Conservation (phyloP, 53 echinoderm and acorn worm genomes). For the Apostichopus leukothele region DNA sequence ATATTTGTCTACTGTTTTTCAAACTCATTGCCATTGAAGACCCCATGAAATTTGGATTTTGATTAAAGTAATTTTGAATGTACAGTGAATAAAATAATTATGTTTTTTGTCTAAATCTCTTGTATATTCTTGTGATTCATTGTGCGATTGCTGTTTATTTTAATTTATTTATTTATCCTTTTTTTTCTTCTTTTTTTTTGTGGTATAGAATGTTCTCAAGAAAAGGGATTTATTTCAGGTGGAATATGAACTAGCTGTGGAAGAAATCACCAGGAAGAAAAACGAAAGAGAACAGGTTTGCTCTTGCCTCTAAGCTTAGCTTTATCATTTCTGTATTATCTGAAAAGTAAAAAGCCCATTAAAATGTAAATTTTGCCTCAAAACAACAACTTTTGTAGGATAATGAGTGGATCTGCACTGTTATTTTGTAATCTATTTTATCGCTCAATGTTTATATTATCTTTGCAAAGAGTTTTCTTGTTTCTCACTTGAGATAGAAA, state of each 20-base stretch:
- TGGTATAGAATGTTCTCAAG: slow-evolving; percentile 72
- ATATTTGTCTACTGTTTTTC: no score
- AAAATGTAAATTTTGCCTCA: not conserved
- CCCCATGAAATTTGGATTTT: no score
- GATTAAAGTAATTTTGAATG: no score
- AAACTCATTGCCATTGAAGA: no score
- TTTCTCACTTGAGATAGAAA: no score
- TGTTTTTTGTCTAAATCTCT: no score
- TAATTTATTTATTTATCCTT: slow-evolving; percentile 45
- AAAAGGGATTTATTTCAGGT: slow-evolving; percentile 91
- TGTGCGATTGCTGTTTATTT: slow-evolving; percentile 25
- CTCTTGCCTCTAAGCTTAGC: not conserved
- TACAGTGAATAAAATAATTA: no score
- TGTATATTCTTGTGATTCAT: no score
- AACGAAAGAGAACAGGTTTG: slow-evolving; percentile 95
- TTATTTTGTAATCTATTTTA: not conserved
- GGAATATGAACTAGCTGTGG: slow-evolving; percentile 89
- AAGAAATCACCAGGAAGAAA: slow-evolving; percentile 89
- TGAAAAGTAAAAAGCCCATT: not conserved
- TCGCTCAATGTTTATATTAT: not conserved
- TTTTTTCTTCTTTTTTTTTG: not conserved
- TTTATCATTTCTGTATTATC: not conserved
- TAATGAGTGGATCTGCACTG: not conserved
- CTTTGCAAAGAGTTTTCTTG: not conserved
- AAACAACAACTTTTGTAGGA: not conserved